Evolutionary conservation across 1,140 invertebrate species (phyloP).

Genomic region (Calliphora vicina): DNA sequence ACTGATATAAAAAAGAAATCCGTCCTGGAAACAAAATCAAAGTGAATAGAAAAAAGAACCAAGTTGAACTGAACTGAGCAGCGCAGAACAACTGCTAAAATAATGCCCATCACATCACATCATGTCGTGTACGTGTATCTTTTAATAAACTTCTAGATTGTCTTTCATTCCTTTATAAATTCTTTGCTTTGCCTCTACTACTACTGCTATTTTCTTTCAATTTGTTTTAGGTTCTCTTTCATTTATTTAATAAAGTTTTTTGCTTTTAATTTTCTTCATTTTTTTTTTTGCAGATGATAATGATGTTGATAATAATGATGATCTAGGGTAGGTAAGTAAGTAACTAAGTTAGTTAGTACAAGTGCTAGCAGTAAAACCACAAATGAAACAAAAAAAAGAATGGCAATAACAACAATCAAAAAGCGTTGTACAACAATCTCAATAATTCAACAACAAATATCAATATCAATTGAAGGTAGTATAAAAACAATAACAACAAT

Average conservation of each 20-base stretch:
- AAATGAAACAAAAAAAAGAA: neutral
- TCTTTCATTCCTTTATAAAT: conserved; percentile 14
- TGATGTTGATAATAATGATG: conserved; percentile 12
- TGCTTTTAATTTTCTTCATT: neutral
- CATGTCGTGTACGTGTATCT: conserved; percentile 28
- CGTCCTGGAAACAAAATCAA: neutral
- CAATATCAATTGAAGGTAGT: conserved; percentile 14
- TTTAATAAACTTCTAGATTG: conserved; percentile 30
- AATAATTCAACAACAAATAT: conserved; percentile 35
- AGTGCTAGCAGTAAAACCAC: neutral
- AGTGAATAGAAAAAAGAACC: conserved; percentile 3
- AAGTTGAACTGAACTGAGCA: neutral
- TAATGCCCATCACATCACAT: conserved; percentile 31
- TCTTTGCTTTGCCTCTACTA: neutral
- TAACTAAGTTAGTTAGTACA: neutral
- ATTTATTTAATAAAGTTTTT: conserved; percentile 5
- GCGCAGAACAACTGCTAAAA: neutral
- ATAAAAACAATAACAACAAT: neutral
- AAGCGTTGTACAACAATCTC: neutral
- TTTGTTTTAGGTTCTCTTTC: neutral
- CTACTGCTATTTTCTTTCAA: too few relatives aligned
- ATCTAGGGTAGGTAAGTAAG: conserved; percentile 28
- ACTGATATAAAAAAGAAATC: neutral
- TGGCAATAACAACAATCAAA: neutral
- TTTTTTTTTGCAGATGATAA: neutral